Base-by-base conservation (phyloP, 2,888 invertebrate species). In the Andrena chrysosceles region DNA sequence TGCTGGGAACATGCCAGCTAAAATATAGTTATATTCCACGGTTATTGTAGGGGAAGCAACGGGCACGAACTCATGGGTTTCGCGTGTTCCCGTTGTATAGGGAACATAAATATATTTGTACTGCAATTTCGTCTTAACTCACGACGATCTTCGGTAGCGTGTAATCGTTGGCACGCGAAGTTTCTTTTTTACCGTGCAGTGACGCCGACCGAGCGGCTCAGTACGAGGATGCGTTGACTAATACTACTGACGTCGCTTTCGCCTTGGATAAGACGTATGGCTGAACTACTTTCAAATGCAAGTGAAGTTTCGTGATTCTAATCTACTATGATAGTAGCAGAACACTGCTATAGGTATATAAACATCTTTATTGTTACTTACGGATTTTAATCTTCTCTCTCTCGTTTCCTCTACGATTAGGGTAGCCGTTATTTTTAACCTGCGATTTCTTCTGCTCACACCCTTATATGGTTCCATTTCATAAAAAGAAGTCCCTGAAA, bases 111-210 rank as follows among this genome's bases (percentile, higher is more conserved):
- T 48, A 72, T 56, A 59, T 59, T 72, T 64, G 29, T 48, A 64
- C 33, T 7, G 64, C 54, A 64, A 72, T 64, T 77, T 72, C 23
- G 33, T 29, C 33, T 60, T 56, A 76, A 70, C 71, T 76, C 20
- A 20, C 23, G 1, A 3, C 56, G 10, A 71, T 77, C 56, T 64
- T 33, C 56, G 23, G 13, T 2, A 23, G 33, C 7, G 13, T 23
- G 16, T 35, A 23, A 49, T 60, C 8, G 48, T 64, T 62, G 8
- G 72, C 77, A 49, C 64, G 77, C 77, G 13, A 71, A 62, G 16
- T 10, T 48, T 29, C n/a, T 52, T 54, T 48, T 52, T 6, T 10
- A 2, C 1, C 10, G 2, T 1, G 16, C 1, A 2, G 29, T 13
- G 60, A 75, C 16, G 66, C 66, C 26, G 16, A 42, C 16, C 13